A percentile compares a stretch with the other conserved stretches of the same genome.
Conservation (phyloP, 2,113 vertebrate species). For the Solea solea region DNA sequence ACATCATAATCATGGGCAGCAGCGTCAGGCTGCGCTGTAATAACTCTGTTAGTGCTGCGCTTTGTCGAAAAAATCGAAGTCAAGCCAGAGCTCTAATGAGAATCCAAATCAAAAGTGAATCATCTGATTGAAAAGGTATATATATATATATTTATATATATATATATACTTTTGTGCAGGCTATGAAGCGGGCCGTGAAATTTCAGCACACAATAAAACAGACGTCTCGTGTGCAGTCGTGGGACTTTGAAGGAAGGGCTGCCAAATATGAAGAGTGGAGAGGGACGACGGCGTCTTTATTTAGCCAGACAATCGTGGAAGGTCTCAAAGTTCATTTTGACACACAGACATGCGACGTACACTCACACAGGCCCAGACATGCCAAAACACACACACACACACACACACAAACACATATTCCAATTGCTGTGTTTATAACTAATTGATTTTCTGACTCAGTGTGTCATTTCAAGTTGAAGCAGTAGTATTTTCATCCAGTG, state of each 20-base stretch:
- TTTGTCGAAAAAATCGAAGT: slow-evolving; percentile 14
- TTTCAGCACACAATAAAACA: not conserved
- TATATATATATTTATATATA: too few species aligned
- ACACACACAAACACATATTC: not conserved
- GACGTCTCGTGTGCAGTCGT: slow-evolving; percentile 11
- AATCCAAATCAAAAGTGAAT: slow-evolving; percentile 34
- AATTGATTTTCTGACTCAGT: slow-evolving; percentile 6
- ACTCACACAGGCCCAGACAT: slow-evolving; percentile 4
- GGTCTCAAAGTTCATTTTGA: slow-evolving; percentile 45
- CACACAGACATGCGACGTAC: slow-evolving; percentile 23
- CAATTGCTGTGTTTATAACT: too few species aligned
- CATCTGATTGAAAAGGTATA: slow-evolving; percentile 24
- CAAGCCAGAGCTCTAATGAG: slow-evolving; percentile 4
- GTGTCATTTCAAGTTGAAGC: slow-evolving; percentile 13
- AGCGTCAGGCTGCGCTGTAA: slow-evolving; percentile 29
- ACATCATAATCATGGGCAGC: slow-evolving; percentile 53
- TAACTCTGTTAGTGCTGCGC: slow-evolving; percentile 36
- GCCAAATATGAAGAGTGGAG: slow-evolving; percentile 40
- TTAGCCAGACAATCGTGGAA: slow-evolving; percentile 54
- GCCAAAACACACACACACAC: slow-evolving; percentile 25
- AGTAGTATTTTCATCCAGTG: slow-evolving; percentile 9
- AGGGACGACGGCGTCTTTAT: slow-evolving; percentile 51
- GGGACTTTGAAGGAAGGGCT: slow-evolving; percentile 29
- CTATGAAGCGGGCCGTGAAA: slow-evolving; percentile 10
- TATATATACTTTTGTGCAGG: too few species aligned